Evolutionary conservation across 2,797 vertebrate species (phyloP).

Genomic region (Tauraco hartlaubi): DNA sequence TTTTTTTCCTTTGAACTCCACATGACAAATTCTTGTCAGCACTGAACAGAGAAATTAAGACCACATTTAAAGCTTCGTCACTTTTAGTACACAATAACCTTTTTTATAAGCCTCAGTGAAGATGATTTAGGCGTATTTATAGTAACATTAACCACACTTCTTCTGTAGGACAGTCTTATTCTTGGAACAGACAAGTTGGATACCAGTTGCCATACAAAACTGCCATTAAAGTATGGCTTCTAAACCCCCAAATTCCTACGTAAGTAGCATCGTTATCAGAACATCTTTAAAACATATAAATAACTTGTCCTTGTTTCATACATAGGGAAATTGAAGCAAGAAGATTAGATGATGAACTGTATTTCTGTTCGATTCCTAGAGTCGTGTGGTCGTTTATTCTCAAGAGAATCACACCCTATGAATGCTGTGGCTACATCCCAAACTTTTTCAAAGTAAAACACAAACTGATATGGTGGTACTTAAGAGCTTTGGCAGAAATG

Average conservation of each 20-base stretch:
- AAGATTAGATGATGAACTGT: neutral
- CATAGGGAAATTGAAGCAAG: neutral
- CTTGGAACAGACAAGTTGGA: neutral
- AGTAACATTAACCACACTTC: neutral
- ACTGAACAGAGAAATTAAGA: neutral
- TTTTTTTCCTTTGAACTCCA: neutral
- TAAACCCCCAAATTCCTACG: neutral
- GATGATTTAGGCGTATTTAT: neutral
- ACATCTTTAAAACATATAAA: neutral
- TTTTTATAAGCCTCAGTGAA: neutral
- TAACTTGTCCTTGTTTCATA: neutral
- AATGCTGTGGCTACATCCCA: neutral
- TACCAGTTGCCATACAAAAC: neutral
- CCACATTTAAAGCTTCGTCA: neutral
- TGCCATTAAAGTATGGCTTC: neutral
- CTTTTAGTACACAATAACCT: neutral
- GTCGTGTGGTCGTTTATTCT: neutral
- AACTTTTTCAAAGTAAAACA: neutral
- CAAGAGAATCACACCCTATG: accelerated
- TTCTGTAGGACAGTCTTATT: neutral
- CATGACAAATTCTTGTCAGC: neutral
- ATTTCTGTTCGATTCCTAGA: neutral
- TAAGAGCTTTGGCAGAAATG: neutral
- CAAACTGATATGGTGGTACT: accelerated
- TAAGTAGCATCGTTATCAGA: neutral